These are phyloP conservation scores for Sebastolobus altivelis DNA, from an alignment of 2,797 vertebrate species.

Conservation along the genomic window DNA sequence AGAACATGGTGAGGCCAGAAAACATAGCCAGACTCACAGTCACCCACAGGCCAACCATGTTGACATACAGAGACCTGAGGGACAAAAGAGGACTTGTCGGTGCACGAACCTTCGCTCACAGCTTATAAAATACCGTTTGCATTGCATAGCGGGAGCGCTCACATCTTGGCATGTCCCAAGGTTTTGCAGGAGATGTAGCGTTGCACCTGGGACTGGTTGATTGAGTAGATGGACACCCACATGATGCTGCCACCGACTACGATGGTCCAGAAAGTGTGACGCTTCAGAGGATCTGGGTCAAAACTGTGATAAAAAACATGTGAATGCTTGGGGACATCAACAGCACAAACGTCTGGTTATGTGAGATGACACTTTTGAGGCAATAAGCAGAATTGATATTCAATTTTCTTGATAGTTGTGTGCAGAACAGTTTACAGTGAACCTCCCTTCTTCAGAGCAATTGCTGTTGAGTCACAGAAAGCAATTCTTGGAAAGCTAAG, in stretches of 20 bases:
- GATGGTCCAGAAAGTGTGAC: slow-evolving; percentile 88
- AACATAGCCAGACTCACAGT: slow-evolving; percentile 86
- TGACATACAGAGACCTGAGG: slow-evolving; percentile 85
- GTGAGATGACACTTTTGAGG: background rate
- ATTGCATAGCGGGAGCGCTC: slow-evolving; percentile 56
- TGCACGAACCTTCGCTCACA: background rate
- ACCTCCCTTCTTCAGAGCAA: background rate
- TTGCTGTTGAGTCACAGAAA: background rate
- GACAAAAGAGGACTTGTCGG: slow-evolving; percentile 39
- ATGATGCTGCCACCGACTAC: slow-evolving; percentile 85
- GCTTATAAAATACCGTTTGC: background rate
- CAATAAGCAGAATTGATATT: background rate
- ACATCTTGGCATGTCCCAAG: slow-evolving; percentile 86
- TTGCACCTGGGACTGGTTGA: slow-evolving; percentile 90
- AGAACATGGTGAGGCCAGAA: slow-evolving; percentile 86
- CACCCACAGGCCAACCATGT: slow-evolving; percentile 85
- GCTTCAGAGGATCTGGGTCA: slow-evolving; percentile 84
- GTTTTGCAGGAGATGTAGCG: slow-evolving; percentile 88
- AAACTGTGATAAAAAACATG: slow-evolving; percentile 73
- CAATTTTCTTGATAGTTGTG: background rate
- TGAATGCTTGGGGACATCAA: background rate
- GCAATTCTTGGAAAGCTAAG: background rate
- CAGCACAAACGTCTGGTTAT: background rate
- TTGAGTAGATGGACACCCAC: slow-evolving; percentile 86
- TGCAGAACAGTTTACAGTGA: background rate